Conservation (phyloP, 2,888 invertebrate species). For the Sminthurides aquaticus region DNA sequence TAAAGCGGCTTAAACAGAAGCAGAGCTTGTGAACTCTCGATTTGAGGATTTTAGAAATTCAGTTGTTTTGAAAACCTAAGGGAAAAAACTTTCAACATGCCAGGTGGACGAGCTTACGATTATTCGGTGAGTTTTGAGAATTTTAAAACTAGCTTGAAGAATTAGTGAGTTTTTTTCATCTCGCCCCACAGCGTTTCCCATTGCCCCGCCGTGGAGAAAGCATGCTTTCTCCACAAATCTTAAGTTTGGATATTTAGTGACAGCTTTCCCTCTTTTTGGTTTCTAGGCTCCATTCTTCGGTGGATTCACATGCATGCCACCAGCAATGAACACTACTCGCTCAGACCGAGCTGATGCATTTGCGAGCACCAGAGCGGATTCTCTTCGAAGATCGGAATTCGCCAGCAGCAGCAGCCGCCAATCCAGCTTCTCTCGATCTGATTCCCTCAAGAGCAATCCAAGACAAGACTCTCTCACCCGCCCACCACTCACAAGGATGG, state of each 20-base stretch:
- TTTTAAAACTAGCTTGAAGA: neutral
- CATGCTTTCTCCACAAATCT: neutral
- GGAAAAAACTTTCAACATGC: constrained; percentile 11
- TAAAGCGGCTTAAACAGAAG: no score
- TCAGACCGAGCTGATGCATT: constrained; percentile 11
- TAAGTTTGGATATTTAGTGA: neutral
- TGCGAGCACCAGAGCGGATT: constrained; percentile 15
- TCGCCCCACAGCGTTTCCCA: neutral
- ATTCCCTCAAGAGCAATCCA: constrained; percentile 8
- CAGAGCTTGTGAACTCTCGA: no score
- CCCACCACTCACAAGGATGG: constrained; percentile 7
- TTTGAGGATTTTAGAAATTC: no score
- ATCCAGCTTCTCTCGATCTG: constrained; percentile 16
- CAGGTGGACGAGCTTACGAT: constrained; percentile 19
- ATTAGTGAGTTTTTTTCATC: neutral
- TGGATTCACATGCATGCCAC: constrained; percentile 17
- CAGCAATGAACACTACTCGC: constrained; percentile 15
- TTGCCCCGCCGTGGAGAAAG: neutral
- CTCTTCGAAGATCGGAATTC: constrained; percentile 1
- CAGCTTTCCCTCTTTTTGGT: neutral
- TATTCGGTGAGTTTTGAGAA: constrained; percentile 7
- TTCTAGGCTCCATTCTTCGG: constrained; percentile 17
- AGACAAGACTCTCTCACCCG: constrained; percentile 11
- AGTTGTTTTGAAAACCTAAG: neutral
- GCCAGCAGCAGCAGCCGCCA: constrained; percentile 12